phyloP scores from a whole-genome alignment of 2,888 invertebrate genomes.

The Chrysotoxum bicinctum region DNA sequence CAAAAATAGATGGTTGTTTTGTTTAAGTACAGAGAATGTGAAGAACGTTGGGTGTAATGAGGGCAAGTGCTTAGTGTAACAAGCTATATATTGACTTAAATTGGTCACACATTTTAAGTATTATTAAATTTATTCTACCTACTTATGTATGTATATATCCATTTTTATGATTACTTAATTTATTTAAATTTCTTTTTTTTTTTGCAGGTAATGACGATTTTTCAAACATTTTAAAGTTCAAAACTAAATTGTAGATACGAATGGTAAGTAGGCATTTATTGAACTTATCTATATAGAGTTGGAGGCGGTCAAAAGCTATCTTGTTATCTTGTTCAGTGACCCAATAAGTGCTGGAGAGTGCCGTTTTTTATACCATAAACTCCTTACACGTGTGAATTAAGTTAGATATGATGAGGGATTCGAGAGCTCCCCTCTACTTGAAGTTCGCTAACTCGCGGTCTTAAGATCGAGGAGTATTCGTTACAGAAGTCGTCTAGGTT shows the following conservation, averaged over 20 bases:
- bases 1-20: constrained; percentile 30
- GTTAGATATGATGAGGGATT: too few species aligned
- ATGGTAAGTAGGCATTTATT: too few species aligned
- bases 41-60: neutral
- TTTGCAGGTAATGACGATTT: constrained; percentile 50
- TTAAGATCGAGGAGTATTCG: too few species aligned
- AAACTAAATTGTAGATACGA: neutral
- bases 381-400: too few species aligned
- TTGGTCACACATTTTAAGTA: neutral
- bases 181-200: neutral
- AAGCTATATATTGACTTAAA: constrained; percentile 16
- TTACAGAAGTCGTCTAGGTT: too few species aligned
- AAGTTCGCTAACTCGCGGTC: too few species aligned
- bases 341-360: too few species aligned
- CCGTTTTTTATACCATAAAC: too few species aligned
- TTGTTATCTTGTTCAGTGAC: too few species aligned
- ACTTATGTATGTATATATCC: neutral
- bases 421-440: too few species aligned
- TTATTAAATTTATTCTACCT: constrained; percentile 18
- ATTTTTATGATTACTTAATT: neutral
- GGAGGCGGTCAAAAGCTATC: too few species aligned
- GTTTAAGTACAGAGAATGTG: neutral
- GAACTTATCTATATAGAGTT: too few species aligned
- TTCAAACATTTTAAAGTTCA: neutral
- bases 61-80: neutral